These are phyloP conservation scores for Tinea trinotella DNA, from an alignment of 2,888 invertebrate species.

Conservation along the genomic window DNA sequence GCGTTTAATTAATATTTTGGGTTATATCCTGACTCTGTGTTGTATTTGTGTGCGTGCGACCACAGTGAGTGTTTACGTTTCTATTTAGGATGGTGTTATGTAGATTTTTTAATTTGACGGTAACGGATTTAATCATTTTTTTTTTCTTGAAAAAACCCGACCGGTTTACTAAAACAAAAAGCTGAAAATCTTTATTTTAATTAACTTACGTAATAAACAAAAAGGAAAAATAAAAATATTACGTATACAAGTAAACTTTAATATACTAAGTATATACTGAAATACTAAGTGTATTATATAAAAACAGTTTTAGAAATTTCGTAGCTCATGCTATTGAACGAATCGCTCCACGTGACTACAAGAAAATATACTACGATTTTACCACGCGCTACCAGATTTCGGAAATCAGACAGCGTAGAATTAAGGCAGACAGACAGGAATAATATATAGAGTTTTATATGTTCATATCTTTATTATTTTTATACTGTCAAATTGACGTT, in stretches of 20 bases:
- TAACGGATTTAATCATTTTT: too few species aligned
- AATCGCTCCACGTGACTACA: neutral
- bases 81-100: neutral
- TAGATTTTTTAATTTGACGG: neutral
- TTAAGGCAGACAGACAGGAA: too few species aligned
- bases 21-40: neutral
- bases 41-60: slow-evolving; percentile 19
- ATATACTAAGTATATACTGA: too few species aligned
- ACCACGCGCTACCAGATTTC: neutral
- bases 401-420: too few species aligned
- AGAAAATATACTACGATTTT: neutral
- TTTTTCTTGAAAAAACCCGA: too few species aligned
- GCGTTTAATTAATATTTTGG: slow-evolving; percentile 27
- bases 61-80: neutral
- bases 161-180: too few species aligned
- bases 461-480: too few species aligned
- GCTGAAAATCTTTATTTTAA: too few species aligned
- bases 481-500: too few species aligned
- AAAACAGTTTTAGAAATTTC: neutral
- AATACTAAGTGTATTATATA: neutral
- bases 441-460: too few species aligned
- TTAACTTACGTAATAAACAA: neutral
- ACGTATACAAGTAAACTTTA: neutral
- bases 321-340: neutral
- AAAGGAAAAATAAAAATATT: neutral